Base-by-base conservation (phyloP, 2,888 invertebrate species). In the Endomychus coccineus region DNA sequence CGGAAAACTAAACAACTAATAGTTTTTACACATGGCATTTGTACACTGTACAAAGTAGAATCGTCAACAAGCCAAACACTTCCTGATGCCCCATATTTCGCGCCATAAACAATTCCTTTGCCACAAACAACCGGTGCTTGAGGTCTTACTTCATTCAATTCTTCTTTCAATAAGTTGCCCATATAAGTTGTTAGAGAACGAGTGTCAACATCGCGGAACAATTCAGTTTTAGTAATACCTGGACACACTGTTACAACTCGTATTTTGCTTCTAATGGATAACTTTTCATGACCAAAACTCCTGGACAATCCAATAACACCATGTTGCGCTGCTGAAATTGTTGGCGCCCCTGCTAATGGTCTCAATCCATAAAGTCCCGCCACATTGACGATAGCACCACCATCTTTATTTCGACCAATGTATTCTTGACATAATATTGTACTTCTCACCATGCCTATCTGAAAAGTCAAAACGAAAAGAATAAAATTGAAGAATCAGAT, bases 321-420 rank as follows among this genome's bases (percentile, higher is more conserved):
- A 19, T 61, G 57, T 43, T 69, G 67, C 7, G 65, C 63, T 2
- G 70, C 64, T 3, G 64, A 58, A 46, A 70, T 66, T 10, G 68
- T 62, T 2, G 73, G 73, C 19, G 66, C 58, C n/a, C 65, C 58
- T 1, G 68, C 61, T 34, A 65, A 54, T 1, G 68, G 59, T 31
- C 59, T 57, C 28, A 70, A 49, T 2, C 73, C 74, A 29, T 66
- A 62, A 4, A 67, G 58, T 10, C 73, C 72, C 2, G 73, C 61
- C 23, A 72, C 56, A 49, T 75, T 75, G 3, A 75, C 59, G 33
- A 75, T 63, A 5, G 69, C 62, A 4, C 74, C 74, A 6, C 67
- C 67, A 4, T 58, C 56, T 10, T 58, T 59, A 46, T 66, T 61
- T 38, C 56, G 62, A 11, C 66, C 59, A 50, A 71, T 55, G 50